Evolutionary conservation across 2,797 vertebrate species (phyloP), one percentile per base, ranked within the genome.

Genomic region (Halcyon badia): DNA sequence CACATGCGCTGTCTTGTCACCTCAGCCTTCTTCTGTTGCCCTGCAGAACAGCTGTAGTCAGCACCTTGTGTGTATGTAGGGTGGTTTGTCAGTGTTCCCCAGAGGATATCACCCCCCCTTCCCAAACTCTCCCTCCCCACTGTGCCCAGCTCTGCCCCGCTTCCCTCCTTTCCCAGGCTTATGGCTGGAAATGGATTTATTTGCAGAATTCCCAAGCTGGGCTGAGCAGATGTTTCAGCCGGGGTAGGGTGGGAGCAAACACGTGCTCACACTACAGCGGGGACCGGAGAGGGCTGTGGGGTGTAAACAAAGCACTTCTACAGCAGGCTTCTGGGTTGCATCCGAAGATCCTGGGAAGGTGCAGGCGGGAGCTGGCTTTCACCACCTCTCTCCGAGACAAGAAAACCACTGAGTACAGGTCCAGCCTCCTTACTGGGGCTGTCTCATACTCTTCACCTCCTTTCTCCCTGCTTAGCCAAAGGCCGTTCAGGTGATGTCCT

Each of bases 261-360:
- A 0, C 7, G 12, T 20, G 54, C 30, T 62, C 33, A 11, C 16
- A 2, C 54, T 24, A 1, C 0, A 16, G 41, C 42, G 28, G 70
- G 51, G 86, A 25, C 65, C 60, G 65, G 16, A n/a, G 65, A n/a
- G 64, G 56, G 51, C 72, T 92, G 69, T 30, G 25, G 57, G 71
- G 42, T 78, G 65, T 90, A 89, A 91, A 76, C 92, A 93, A 31
- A 88, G 58, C 82, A 66, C 71, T 96, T 87, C 2, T 33, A n/a
- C 52, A 82, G 58, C 37, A 60, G 72, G 11, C 44, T 71, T 68
- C 94, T 96, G 89, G 5, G 18, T 75, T 92, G 65, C n/a, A 61
- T 88, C 94, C 84, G 37, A 52, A 65, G 66, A 69, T 76, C 66
- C 66, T 94, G 87, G 76, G 60, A 76, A 46, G 85, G 77, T 94